Evolutionary conservation across 2,113 vertebrate species (phyloP), one percentile per base, ranked within the genome.

Genomic region (rat (Rattus norvegicus)): DNA sequence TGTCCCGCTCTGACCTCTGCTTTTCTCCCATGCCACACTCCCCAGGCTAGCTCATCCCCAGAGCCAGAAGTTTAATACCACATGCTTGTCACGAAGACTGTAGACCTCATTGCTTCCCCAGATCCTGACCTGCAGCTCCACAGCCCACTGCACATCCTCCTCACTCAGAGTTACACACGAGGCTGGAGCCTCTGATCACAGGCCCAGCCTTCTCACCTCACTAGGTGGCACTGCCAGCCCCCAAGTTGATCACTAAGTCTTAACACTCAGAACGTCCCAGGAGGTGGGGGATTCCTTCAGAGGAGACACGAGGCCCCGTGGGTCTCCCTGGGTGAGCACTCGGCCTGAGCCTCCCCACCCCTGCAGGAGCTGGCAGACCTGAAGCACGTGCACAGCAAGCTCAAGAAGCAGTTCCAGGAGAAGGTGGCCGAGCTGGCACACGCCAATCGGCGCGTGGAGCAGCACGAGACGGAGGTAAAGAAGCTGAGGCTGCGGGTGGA

Each of bases 361-460:
- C 39, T 1, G 59, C 96, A 99, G 99, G 99, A 99, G 96, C 98
- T 99, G 98, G 99, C 99, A 0, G 99, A 99, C 98, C 98, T 99
- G 95, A 99, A 99, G 47, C 99, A 99, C 0, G 47, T 99, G 85
- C 99, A 99, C 0, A n/a, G 98, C 20, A 99, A 99, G 98, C 98
- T 99, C 97, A 99, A 99, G 98, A 99, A 99, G 95, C 99, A 99
- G 98, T 99, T 99, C 97, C 99, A 99, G 97, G 99, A 99, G 97
- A 99, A 99, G 98, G 99, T 97, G 77, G 99, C 99, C 0, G 99
- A 99, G 98, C 97, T 99, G 89, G 98, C 98, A 0, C 99, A 99
- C 0, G 99, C 99, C 94, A 99, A 98, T 98, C 98, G 99, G 33
- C 98, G 99, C 0, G 99, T 99, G 97, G 99, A 99, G 75, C 99